phyloP scores from a whole-genome alignment of 1,140 invertebrate species.

The Uloborus diversus region DNA sequence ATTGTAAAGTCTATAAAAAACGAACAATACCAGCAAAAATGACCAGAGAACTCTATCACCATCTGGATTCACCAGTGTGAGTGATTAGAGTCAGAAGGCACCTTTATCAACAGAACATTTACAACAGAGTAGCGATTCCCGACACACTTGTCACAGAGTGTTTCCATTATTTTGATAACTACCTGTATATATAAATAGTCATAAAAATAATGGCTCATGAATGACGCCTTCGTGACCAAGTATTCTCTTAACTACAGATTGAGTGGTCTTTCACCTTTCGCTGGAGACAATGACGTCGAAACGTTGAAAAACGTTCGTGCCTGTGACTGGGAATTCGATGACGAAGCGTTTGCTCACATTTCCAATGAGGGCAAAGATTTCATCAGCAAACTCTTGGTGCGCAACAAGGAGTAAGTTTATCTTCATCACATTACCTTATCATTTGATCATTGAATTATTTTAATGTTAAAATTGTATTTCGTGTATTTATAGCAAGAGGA shows the following conservation, averaged over 20 bases:
- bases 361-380: slow-evolving; percentile 99
- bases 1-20: too few species aligned
- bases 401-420: slow-evolving; percentile 81
- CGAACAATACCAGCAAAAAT: too few species aligned
- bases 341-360: slow-evolving; percentile 82
- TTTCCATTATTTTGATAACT: background rate
- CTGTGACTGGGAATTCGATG: slow-evolving; percentile 99
- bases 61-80: too few species aligned
- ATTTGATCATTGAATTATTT: background rate
- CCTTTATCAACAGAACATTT: too few species aligned
- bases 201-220: too few species aligned
- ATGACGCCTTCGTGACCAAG: too few species aligned
- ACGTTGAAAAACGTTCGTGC: slow-evolving; percentile 98
- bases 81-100: too few species aligned
- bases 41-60: too few species aligned
- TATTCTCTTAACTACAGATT: slow-evolving; percentile 65
- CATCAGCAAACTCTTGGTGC: slow-evolving; percentile 89
- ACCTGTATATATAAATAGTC: background rate
- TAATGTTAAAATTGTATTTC: too few species aligned
- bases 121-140: too few species aligned
- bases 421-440: background rate
- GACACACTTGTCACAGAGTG: too few species aligned
- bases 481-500: slow-evolving; percentile 80
- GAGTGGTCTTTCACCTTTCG: slow-evolving; percentile 97
- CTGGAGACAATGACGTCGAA: slow-evolving; percentile 97